A percentile compares a stretch with the other conserved stretches of the same genome.
phyloP scores from a whole-genome alignment of 1,140 invertebrate genomes.

The Limonius californicus region DNA sequence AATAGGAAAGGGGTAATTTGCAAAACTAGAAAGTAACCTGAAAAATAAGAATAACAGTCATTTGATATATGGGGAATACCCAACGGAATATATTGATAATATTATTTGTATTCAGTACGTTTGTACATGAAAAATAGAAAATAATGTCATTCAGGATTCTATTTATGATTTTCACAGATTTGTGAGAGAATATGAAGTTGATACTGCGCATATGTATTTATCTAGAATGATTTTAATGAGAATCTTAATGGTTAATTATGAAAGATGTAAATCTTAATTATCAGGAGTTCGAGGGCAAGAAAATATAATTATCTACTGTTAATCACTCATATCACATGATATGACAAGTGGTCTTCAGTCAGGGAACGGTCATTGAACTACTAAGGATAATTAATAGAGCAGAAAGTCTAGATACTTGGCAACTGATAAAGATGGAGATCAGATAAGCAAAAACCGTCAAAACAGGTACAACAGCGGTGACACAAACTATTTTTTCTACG shows the following conservation, averaged over 20 bases:
- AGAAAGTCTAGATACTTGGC: constrained; percentile 21
- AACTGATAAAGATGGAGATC: constrained; percentile 19
- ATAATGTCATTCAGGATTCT: neutral
- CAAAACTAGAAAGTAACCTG: too few species aligned
- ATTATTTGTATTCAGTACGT: too few species aligned
- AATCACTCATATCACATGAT: constrained; percentile 24
- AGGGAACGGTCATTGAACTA: constrained; percentile 22
- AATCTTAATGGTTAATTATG: constrained; percentile 13
- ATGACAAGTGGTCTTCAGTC: constrained; percentile 19
- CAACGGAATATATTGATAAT: too few species aligned
- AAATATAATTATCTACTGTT: constrained; percentile 23
- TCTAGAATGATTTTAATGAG: constrained; percentile 6
- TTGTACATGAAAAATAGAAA: too few species aligned
- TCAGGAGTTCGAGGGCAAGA: constrained; percentile 24
- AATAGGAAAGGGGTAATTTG: too few species aligned
- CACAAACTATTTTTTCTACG: too few species aligned
- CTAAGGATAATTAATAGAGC: constrained; percentile 19
- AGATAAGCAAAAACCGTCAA: constrained; percentile 18
- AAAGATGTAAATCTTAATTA: constrained; percentile 27
- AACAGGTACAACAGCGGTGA: constrained; percentile 1
- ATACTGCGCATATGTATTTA: neutral
- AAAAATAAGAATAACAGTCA: too few species aligned
- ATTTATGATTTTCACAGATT: neutral
- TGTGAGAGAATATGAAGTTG: neutral
- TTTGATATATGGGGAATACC: too few species aligned